phyloP scores from a whole-genome alignment of 2,113 vertebrate genomes.

The Petrocephalus microphthalmus region DNA sequence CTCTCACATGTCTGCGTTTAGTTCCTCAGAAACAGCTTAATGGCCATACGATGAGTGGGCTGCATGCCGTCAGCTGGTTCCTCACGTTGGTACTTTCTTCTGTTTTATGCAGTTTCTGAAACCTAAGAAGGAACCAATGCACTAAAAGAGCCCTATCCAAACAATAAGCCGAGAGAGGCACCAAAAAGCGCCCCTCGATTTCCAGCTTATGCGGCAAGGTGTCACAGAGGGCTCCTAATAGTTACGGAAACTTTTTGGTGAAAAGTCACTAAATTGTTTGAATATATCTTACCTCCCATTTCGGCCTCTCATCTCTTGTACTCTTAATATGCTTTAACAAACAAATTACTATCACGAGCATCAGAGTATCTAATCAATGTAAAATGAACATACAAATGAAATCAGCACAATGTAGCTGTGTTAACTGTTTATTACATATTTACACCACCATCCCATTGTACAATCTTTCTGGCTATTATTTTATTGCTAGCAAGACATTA shows the following conservation, averaged over 20 bases:
- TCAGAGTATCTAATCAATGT: background rate
- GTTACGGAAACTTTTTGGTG: background rate
- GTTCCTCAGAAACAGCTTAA: conserved; percentile 22
- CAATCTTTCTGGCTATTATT: background rate
- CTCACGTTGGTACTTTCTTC: background rate
- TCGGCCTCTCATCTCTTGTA: background rate
- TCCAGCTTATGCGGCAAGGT: background rate
- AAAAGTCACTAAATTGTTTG: background rate
- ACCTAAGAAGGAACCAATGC: background rate
- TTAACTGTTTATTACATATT: background rate
- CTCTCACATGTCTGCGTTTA: background rate
- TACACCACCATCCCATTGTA: background rate
- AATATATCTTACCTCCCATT: background rate
- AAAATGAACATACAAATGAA: background rate
- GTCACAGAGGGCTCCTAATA: background rate
- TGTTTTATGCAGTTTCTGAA: conserved; percentile 17
- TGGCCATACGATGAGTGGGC: conserved; percentile 22
- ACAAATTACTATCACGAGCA: background rate
- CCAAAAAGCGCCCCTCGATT: background rate
- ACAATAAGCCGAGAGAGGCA: background rate
- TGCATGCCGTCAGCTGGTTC: background rate
- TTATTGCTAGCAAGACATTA: background rate
- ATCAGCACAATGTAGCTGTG: background rate
- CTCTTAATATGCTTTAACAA: background rate
- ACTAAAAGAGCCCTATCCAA: background rate